phyloP scores from a whole-genome alignment of 2,888 invertebrate species.

The Timema cristinae region DNA sequence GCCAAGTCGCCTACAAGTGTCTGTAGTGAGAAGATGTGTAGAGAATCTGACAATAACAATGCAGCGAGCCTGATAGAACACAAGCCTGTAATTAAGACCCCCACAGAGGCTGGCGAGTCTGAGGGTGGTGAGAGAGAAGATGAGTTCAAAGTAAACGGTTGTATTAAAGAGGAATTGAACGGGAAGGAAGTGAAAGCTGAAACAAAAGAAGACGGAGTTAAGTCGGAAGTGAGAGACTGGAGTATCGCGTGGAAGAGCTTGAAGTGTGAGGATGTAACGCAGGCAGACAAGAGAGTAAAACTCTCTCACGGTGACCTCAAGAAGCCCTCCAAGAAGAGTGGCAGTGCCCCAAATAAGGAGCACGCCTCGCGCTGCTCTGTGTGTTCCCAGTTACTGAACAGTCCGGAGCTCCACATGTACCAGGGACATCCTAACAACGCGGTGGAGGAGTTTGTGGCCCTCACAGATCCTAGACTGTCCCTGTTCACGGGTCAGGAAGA shows the following conservation, averaged over 20 bases:
- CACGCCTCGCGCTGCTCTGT: conserved; percentile 44
- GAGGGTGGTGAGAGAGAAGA: background rate
- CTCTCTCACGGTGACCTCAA: background rate
- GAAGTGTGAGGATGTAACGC: no score
- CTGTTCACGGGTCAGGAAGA: conserved; percentile 65
- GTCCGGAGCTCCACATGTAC: conserved; percentile 52
- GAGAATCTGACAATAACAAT: no score
- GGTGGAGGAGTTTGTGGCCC: conserved; percentile 69
- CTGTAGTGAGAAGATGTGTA: no score
- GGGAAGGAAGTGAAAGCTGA: conserved; percentile 23
- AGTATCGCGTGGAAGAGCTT: no score
- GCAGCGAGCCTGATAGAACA: no score
- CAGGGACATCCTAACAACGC: conserved; percentile 74
- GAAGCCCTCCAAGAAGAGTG: background rate
- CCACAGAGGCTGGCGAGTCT: no score
- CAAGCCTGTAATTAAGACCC: no score
- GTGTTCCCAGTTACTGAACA: conserved; percentile 49
- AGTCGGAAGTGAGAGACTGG: no score
- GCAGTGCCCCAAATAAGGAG: background rate
- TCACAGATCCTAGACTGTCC: conserved; percentile 68
- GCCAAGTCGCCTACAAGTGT: no score
- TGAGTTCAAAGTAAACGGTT: background rate
- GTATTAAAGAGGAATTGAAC: background rate
- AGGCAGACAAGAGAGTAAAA: conserved; percentile 28
- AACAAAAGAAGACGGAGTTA: conserved; percentile 16